A percentile compares a stretch with the other conserved stretches of the same genome.
Evolutionary conservation across 2,888 invertebrate genomes (phyloP).

Genomic region (Cheiracanthium punctorium): DNA sequence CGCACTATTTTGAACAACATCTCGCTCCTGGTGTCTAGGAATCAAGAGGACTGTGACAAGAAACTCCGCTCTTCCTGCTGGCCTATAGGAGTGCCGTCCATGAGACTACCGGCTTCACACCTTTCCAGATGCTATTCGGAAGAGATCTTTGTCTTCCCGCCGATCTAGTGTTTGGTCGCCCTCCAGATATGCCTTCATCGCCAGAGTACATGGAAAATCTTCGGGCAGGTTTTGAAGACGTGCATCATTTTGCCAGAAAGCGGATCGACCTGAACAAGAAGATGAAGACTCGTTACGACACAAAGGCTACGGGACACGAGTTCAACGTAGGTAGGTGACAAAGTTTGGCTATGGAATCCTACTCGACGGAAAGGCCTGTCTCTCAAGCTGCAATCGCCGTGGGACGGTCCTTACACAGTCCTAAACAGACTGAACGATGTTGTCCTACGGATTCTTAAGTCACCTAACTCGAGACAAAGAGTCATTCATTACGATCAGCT

Average conservation of each 20-base stretch:
- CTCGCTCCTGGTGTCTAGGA: too few species aligned
- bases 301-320: neutral
- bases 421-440: slow-evolving; percentile 11
- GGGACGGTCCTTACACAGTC: slow-evolving; percentile 25
- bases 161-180: slow-evolving; percentile 5
- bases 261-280: neutral
- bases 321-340: slow-evolving; percentile 3
- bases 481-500: neutral
- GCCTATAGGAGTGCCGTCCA: neutral
- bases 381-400: neutral
- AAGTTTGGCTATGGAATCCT: slow-evolving; percentile 21
- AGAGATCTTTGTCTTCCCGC: slow-evolving; percentile 9
- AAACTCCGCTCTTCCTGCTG: too few species aligned
- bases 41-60: too few species aligned
- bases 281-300: slow-evolving; percentile 10
- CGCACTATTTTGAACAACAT: too few species aligned
- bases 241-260: slow-evolving; percentile 8
- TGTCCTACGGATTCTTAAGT: neutral
- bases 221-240: slow-evolving; percentile 9
- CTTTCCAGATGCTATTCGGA: slow-evolving; percentile 11
- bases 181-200: slow-evolving; percentile 1
- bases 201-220: slow-evolving; percentile 9
- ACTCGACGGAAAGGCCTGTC: slow-evolving; percentile 2
- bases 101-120: slow-evolving; percentile 14
- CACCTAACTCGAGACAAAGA: neutral